Base-by-base conservation (phyloP, 2,888 invertebrate genomes). In the Drosophila maculinotata region DNA sequence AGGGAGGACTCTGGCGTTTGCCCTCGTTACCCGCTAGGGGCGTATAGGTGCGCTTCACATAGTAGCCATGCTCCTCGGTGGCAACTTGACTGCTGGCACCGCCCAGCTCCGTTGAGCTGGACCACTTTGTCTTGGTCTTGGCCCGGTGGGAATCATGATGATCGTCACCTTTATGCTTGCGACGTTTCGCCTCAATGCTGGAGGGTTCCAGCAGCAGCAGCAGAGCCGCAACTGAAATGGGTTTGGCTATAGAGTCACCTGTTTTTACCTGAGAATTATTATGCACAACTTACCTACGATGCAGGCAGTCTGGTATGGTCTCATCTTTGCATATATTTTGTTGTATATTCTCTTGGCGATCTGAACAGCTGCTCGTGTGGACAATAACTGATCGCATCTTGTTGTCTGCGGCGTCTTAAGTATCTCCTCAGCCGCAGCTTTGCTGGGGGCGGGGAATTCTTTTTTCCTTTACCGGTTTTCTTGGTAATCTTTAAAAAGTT, bases 61-160 rank as follows among this genome's bases (percentile, higher is more conserved):
- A 90, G 64, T 90, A 90, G 17, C 88, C 89, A 36, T 90, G 89
- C 49, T 90, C 89, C 38, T 90, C 89, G 10, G 85, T 87, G 31
- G 90, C 77, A 0, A 90, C 79, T 65, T 89, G 88, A 0, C 79
- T 49, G 28, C 69, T 77, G 10, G 51, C 49, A 45, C 65, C 74
- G 5, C 75, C 67, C 48, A 85, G 56, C 12, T 88, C 80, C 3
- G 89, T 76, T 2, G 89, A 84, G 6, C 68, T 86, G 0, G 90
- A 89, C 90, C 90, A 90, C 57, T 90, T 90, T 0, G 90, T 90
- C 59, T 90, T 89, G 7, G 89, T 89, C 65, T 90, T 90, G 7
- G 86, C 59, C 47, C 73, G 86, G 5, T 75, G 57, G 0, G 76
- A 58, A 10, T 82, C 75, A 7, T 73, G 54, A 6, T 71, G 52